A percentile compares a stretch with the other conserved stretches of the same genome.
Evolutionary conservation across 64 coral and sea anemone genomes (phyloP).

Genomic region (Cladopsammia gracilis): DNA sequence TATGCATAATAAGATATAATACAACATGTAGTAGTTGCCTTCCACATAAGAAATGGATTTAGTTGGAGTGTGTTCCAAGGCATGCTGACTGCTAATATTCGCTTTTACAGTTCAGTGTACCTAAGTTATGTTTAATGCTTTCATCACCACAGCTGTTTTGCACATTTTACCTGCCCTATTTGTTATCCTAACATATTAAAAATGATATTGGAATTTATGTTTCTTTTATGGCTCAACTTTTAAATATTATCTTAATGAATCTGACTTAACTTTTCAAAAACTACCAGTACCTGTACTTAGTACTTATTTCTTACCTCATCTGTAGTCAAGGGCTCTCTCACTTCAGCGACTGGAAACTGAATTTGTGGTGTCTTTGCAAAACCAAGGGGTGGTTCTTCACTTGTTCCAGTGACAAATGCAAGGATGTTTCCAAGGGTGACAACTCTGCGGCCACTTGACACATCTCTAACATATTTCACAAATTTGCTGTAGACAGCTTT

Average conservation of each 20-base stretch:
- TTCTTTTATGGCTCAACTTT: background rate
- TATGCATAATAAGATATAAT: conserved; percentile 38
- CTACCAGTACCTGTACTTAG: background rate
- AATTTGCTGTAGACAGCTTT: conserved; percentile 38
- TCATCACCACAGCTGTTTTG: conserved; percentile 38
- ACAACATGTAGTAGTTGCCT: background rate
- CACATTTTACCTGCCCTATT: conserved; percentile 18
- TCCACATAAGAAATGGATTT: conserved; percentile 39
- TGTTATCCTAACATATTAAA: conserved; percentile 7
- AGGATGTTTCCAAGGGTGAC: conserved; percentile 55
- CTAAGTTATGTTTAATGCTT: conserved; percentile 23
- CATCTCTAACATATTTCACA: conserved; percentile 48
- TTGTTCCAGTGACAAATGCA: conserved; percentile 75
- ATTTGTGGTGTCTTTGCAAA: conserved; percentile 7
- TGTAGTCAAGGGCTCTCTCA: background rate
- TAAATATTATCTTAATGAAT: conserved; percentile 12
- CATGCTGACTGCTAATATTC: conserved; percentile 31
- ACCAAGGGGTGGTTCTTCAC: conserved; percentile 69
- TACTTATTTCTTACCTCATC: background rate
- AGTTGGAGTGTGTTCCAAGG: conserved; percentile 7
- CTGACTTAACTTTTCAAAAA: no score
- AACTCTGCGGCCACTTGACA: conserved; percentile 14
- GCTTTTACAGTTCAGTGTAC: conserved; percentile 20
- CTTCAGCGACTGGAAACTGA: background rate
- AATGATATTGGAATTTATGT: conserved; percentile 25